Conservation (phyloP, 2,888 invertebrate genomes). For the Lepeophtheirus nordmannii region DNA sequence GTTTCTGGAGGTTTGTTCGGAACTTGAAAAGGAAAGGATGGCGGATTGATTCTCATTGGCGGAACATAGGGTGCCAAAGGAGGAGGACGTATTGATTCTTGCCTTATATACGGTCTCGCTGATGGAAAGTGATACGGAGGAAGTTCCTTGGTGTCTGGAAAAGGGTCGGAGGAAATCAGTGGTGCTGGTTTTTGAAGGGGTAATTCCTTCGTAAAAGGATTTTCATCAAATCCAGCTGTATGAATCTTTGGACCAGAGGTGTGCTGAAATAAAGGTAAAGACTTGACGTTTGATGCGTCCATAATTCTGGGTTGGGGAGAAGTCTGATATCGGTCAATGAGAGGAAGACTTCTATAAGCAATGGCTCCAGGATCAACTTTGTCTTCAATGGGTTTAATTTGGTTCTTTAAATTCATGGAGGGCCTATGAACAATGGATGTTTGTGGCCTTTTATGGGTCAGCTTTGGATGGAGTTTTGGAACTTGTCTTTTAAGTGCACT, state of each 20-base stretch:
- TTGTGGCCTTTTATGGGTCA: not conserved
- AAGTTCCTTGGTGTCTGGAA: conserved; percentile 16
- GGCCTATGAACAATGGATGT: conserved; percentile 9
- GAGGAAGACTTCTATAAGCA: not conserved
- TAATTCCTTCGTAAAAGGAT: not conserved
- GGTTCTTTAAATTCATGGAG: conserved; percentile 13
- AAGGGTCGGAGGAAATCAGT: conserved; percentile 1
- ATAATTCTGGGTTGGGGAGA: not conserved
- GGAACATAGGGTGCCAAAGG: not conserved
- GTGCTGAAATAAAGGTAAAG: not conserved
- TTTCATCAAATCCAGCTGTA: not conserved
- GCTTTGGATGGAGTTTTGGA: conserved; percentile 15
- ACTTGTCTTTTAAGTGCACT: not conserved
- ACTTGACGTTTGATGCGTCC: not conserved
- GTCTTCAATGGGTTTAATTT: conserved; percentile 12
- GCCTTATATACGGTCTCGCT: not conserved
- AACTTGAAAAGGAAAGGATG: not conserved
- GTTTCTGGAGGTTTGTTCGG: not conserved
- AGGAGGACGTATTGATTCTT: not conserved
- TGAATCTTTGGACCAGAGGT: not conserved
- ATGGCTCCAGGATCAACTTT: not conserved
- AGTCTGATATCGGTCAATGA: conserved; percentile 9
- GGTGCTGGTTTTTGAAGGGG: not conserved
- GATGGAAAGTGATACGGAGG: not conserved
- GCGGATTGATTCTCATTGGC: not conserved